Evolutionary conservation across 2,797 vertebrate species (phyloP).

Genomic region (Crypturellus tataupa): DNA sequence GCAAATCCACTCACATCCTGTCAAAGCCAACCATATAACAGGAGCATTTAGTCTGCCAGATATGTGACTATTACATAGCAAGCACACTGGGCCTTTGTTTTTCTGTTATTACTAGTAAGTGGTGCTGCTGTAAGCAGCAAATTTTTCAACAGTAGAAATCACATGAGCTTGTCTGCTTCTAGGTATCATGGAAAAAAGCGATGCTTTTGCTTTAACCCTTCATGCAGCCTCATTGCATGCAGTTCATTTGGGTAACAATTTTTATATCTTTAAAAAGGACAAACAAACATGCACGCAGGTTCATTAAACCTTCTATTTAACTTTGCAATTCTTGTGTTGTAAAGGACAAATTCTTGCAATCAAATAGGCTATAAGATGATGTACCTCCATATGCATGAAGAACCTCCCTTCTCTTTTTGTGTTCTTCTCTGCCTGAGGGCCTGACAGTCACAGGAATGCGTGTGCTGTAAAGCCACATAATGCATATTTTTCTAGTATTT

Average conservation of each 20-base stretch:
- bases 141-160: constrained; percentile 18
- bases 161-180: neutral
- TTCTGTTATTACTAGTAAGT: constrained; percentile 36
- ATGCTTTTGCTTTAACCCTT: neutral
- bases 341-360: neutral
- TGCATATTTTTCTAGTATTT: neutral
- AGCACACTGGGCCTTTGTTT: constrained; percentile 22
- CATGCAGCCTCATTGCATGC: neutral
- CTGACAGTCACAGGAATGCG: neutral
- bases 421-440: neutral
- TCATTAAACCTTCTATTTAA: neutral
- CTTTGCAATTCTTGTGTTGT: neutral
- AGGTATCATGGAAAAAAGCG: neutral
- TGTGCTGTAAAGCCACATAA: neutral
- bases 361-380: neutral
- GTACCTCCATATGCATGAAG: neutral
- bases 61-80: constrained; percentile 28
- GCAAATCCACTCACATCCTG: constrained; percentile 44
- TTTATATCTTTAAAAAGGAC: neutral
- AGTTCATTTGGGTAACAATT: neutral
- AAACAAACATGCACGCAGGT: fast-evolving
- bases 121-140: constrained; percentile 3
- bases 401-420: neutral
- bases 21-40: constrained; percentile 39
- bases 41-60: constrained; percentile 49